These are phyloP conservation scores for Hyperoplus lanceolatus DNA, from an alignment of 2,797 vertebrate species.

Conservation along the genomic window DNA sequence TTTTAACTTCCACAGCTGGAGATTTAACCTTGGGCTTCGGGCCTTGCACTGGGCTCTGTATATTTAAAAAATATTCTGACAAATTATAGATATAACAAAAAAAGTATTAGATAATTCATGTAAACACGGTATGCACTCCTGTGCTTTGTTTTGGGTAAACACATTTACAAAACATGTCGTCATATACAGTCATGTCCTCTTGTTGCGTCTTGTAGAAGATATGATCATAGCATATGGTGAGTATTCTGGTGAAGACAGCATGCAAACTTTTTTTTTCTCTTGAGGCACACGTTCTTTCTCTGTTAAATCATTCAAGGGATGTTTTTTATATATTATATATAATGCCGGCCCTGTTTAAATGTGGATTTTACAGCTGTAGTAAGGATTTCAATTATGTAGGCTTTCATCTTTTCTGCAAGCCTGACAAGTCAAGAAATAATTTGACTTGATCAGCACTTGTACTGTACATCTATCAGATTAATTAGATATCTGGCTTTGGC, in stretches of 20 bases:
- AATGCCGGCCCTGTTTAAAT: background rate
- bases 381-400: conserved; percentile 15
- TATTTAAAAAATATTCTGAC: background rate
- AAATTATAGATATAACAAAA: background rate
- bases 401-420: conserved; percentile 21
- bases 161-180: background rate
- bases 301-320: background rate
- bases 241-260: background rate
- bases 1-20: too few species aligned
- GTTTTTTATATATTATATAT: conserved; percentile 1
- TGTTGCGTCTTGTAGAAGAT: background rate
- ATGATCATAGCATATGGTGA: background rate
- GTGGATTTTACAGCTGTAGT: conserved; percentile 15
- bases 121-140: too few species aligned
- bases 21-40: background rate
- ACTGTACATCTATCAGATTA: conserved; percentile 14
- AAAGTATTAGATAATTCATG: too few species aligned
- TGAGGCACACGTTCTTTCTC: background rate
- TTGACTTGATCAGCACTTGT: conserved; percentile 30
- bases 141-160: background rate
- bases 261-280: background rate
- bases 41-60: background rate
- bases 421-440: conserved; percentile 8
- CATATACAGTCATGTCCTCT: background rate
- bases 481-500: conserved; percentile 13